Conservation (phyloP, 2,888 invertebrate species). For the Anthoptus insignis region DNA sequence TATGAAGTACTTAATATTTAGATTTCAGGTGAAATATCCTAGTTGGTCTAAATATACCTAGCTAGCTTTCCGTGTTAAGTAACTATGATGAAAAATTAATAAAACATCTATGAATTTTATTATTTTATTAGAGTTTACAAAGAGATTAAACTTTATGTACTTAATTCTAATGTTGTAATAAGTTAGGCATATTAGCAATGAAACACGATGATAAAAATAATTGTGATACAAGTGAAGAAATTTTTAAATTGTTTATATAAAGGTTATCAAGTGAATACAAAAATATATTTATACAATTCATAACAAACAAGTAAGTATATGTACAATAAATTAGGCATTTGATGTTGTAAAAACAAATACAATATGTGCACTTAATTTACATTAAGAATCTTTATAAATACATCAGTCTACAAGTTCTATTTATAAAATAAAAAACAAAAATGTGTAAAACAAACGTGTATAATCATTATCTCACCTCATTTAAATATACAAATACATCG, state of each 20-base stretch:
- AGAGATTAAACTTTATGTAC: not conserved
- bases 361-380: slow-evolving; percentile 13
- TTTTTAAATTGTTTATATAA: not conserved
- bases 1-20: too few species aligned
- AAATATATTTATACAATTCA: not conserved
- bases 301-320: not conserved
- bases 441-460: not conserved
- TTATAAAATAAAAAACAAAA: not conserved
- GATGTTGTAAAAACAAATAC: not conserved
- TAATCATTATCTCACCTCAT: not conserved
- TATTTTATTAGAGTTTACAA: not conserved
- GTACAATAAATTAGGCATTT: slow-evolving; percentile 20
- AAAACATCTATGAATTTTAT: not conserved
- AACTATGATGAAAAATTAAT: not conserved
- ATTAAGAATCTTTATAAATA: slow-evolving; percentile 2
- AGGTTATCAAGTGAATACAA: not conserved
- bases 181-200: not conserved
- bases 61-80: too few species aligned
- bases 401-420: slow-evolving; percentile 15
- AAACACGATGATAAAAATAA: not conserved
- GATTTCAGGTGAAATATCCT: too few species aligned
- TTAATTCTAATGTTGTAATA: slow-evolving; percentile 6
- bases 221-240: not conserved
- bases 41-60: too few species aligned
- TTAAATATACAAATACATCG: slow-evolving; percentile 1